Conservation (phyloP, 1,140 invertebrate species). For the Drosophila micromelanica region DNA sequence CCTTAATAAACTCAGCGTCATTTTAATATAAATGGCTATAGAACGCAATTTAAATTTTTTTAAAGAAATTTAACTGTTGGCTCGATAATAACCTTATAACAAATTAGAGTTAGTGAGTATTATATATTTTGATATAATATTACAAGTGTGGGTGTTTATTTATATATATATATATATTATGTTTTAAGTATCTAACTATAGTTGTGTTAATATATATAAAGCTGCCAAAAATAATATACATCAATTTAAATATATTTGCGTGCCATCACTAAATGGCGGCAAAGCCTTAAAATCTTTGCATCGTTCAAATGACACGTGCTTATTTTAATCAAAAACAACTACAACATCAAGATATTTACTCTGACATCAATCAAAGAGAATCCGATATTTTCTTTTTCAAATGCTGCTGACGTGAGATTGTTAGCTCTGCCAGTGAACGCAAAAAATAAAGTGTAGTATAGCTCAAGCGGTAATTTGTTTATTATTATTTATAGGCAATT, state of each 20-base stretch:
- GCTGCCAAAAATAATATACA: no score
- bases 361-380: constrained; percentile 34
- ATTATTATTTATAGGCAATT: constrained; percentile 71
- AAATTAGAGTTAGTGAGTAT: no score
- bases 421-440: constrained; percentile 16
- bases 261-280: constrained; percentile 15
- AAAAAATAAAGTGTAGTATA: constrained; percentile 14
- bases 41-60: no score
- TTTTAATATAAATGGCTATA: no score
- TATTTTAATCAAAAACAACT: constrained; percentile 21
- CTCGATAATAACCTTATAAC: no score
- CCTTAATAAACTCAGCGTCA: no score
- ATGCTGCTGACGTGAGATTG: constrained; percentile 24
- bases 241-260: constrained; percentile 12
- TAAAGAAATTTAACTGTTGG: no score
- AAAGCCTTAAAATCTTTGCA: constrained; percentile 19
- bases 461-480: constrained; percentile 35
- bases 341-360: constrained; percentile 29
- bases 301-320: constrained; percentile 32
- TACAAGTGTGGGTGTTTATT: no score
- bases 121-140: no score
- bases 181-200: no score
- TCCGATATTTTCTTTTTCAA: constrained; percentile 32
- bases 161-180: no score
- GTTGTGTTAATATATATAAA: no score